phyloP scores from a whole-genome alignment of 1,140 invertebrate genomes.

The Ceratosolen solmsi region DNA sequence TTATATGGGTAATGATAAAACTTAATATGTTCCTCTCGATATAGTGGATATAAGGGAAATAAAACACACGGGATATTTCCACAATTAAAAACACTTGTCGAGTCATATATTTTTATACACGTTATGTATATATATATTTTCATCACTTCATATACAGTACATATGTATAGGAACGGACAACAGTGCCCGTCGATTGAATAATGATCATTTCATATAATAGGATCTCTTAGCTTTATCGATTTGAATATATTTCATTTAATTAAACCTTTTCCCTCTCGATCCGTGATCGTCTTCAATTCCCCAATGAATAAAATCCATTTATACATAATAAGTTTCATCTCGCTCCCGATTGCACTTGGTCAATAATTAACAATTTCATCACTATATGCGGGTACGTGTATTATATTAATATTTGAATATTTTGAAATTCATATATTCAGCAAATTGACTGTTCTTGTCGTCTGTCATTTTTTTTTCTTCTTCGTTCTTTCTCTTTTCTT shows the following conservation, averaged over 20 bases:
- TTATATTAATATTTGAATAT: constrained; percentile 43
- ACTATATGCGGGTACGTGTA: constrained; percentile 13
- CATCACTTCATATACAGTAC: constrained; percentile 50
- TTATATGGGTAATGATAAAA: no score
- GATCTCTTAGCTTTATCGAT: constrained; percentile 25
- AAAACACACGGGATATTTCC: no score
- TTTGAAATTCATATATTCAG: constrained; percentile 33
- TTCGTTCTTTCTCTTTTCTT: no score
- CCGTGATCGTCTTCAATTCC: background rate
- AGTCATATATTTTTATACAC: no score
- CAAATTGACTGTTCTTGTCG: constrained; percentile 48
- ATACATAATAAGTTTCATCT: constrained; percentile 6
- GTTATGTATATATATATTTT: constrained; percentile 41
- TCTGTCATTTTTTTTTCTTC: constrained; percentile 33
- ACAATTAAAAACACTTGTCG: no score
- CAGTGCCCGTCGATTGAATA: constrained; percentile 40
- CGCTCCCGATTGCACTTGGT: constrained; percentile 15
- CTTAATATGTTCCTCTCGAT: no score
- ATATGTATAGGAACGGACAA: constrained; percentile 50
- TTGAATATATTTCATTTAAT: constrained; percentile 28
- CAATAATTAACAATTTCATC: constrained; percentile 47
- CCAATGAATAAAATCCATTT: constrained; percentile 30
- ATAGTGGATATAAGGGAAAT: no score
- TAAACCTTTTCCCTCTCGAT: background rate
- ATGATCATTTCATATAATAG: constrained; percentile 22